Evolutionary conservation across 2,797 vertebrate genomes (phyloP).

Genomic region (Potorous gilbertii): DNA sequence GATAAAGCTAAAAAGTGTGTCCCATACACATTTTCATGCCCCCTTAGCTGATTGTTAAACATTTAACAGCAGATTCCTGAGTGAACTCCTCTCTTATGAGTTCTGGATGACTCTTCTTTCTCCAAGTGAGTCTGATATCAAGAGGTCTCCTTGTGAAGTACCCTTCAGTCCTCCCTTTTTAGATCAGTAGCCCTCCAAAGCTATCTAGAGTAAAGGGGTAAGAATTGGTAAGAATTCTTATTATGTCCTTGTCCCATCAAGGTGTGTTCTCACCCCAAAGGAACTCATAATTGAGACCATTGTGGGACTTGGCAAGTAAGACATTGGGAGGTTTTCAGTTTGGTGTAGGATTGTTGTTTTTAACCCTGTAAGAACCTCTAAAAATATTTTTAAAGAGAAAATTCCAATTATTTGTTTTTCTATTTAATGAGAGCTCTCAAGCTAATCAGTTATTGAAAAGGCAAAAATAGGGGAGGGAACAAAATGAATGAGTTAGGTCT

Average conservation of each 20-base stretch:
- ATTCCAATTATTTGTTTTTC: constrained; percentile 32
- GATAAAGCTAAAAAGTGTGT: neutral
- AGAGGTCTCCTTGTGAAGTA: neutral
- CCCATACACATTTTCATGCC: neutral
- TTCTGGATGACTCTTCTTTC: neutral
- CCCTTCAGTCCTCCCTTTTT: constrained; percentile 15
- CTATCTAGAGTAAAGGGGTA: constrained; percentile 38
- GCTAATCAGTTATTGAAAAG: constrained; percentile 53
- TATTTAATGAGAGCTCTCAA: constrained; percentile 59
- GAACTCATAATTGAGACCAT: constrained; percentile 65
- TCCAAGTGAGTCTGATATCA: constrained; percentile 23
- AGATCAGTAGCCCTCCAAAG: neutral
- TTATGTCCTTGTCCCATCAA: constrained; percentile 27
- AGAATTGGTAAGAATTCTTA: constrained; percentile 57
- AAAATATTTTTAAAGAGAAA: neutral
- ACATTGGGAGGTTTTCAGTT: constrained; percentile 47
- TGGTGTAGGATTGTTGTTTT: constrained; percentile 11
- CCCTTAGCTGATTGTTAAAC: neutral
- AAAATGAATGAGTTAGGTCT: constrained; percentile 56
- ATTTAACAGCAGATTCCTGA: neutral
- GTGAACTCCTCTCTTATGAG: neutral
- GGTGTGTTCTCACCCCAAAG: constrained; percentile 61
- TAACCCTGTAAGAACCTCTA: constrained; percentile 62
- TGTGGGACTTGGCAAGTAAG: constrained; percentile 29
- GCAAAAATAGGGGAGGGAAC: constrained; percentile 42